phyloP scores from a whole-genome alignment of 2,797 vertebrate genomes.

The Sebastes variabilis region DNA sequence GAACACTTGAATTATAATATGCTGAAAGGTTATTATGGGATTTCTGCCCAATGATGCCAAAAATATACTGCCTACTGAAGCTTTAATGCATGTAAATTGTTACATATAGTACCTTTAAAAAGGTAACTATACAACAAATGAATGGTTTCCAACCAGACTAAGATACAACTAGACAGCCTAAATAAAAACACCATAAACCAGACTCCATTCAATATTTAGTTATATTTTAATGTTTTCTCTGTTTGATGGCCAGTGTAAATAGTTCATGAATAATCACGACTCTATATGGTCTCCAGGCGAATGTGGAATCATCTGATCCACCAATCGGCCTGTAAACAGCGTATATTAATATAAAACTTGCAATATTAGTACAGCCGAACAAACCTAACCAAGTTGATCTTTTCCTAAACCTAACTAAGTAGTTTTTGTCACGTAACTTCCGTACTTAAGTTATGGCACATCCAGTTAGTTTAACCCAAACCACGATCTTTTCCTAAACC shows the following conservation, averaged over 20 bases:
- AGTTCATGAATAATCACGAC: background rate
- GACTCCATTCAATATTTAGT: background rate
- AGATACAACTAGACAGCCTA: background rate
- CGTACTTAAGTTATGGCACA: too few relatives aligned
- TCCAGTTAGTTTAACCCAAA: fast-evolving
- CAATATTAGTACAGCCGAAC: too few relatives aligned
- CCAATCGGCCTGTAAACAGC: background rate
- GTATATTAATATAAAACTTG: background rate
- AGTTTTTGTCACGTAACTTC: too few relatives aligned
- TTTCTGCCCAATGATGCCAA: too few relatives aligned
- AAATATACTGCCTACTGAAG: too few relatives aligned
- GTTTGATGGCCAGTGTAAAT: background rate
- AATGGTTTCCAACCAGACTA: background rate
- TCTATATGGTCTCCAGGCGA: background rate
- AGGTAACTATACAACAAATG: background rate
- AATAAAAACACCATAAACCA: background rate
- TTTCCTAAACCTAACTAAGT: too few relatives aligned
- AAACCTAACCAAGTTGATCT: too few relatives aligned
- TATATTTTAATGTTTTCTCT: background rate
- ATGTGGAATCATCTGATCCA: background rate
- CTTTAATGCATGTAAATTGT: too few relatives aligned
- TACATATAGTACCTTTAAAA: background rate
- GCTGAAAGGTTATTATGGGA: too few relatives aligned
- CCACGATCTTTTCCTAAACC: too few relatives aligned
- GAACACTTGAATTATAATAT: too few relatives aligned